Base-by-base conservation (phyloP, 2,888 invertebrate genomes). In the Tetragnatha montana region DNA sequence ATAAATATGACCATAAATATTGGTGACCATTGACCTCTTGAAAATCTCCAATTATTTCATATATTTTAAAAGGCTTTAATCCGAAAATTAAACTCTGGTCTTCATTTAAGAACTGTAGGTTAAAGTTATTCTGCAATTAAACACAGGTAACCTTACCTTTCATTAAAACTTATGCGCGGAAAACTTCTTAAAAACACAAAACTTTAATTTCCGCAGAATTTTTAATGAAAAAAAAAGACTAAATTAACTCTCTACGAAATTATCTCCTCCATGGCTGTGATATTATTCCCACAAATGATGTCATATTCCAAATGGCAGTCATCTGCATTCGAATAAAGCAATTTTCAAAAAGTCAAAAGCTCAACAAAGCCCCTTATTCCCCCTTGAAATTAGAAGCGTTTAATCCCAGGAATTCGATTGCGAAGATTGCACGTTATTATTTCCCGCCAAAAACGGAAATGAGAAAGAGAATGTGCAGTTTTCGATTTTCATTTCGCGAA, bases 401-500 rank as follows among this genome's bases (percentile, higher is more conserved):
- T 60, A 60, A 60, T 60, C 17, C 60, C 60, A 60, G 60, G 60
- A 60, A 60, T 60, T 60, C 60, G 60, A 60, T 60, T 60, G 35
- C 60, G 60, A 60, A 60, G 60, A 60, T 60, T 60, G 60, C 60
- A 7, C 17, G 17, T 10, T 60, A 17, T 60, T 17, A 35, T 35
- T 73, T n/a, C 73, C 19, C 35, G 47, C 35, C n/a, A 74, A 75
- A 71, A 76, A 49, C 76, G 50, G 76, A 76, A 76, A 50, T 21
- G 76, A n/a, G n/a, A n/a, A n/a, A 50, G n/a, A 50, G 50, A 35
- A 69, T 81, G 47, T 14, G 49, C 22, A 35, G 73, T 60, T 60
- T 60, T 60, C 60, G 22, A 82, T 82, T 78, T 78, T 82, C 81
- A 49, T 73, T 14, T 69, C 12, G 47, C n/a, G 71, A 71, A 73